Evolutionary conservation across 2,113 vertebrate species (phyloP).

Genomic region (Tenebrosternarchus preto): DNA sequence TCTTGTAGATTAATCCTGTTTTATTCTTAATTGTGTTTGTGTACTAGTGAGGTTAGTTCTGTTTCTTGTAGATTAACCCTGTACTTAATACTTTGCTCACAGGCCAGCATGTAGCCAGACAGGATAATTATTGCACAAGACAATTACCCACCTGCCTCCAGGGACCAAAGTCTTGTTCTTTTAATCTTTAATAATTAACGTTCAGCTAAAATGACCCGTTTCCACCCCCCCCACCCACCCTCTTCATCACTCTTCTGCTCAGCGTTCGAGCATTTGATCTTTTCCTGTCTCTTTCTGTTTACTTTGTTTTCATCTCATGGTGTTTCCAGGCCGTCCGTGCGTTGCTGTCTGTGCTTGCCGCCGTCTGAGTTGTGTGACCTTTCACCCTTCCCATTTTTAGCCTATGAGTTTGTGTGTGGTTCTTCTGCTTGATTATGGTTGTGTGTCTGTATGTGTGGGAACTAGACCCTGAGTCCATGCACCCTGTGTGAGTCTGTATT

Average conservation of each 20-base stretch:
- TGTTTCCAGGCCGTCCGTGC: neutral
- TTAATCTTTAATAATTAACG: slow-evolving; percentile 78
- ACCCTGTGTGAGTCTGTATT: no score
- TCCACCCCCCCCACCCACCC: neutral
- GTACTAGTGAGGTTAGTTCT: neutral
- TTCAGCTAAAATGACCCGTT: slow-evolving; percentile 54
- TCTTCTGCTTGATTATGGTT: slow-evolving; percentile 15
- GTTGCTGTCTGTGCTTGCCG: neutral
- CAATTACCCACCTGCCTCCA: slow-evolving; percentile 68
- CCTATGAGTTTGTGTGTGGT: no score
- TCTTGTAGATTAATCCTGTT: slow-evolving; percentile 5
- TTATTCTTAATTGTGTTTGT: slow-evolving; percentile 7
- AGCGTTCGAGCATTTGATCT: neutral
- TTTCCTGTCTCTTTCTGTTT: neutral
- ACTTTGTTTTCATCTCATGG: no score
- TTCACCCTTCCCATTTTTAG: slow-evolving; percentile 14
- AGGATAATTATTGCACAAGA: slow-evolving; percentile 69
- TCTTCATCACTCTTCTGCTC: neutral
- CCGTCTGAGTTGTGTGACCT: no score
- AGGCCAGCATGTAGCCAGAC: slow-evolving; percentile 47
- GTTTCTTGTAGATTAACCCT: slow-evolving; percentile 40
- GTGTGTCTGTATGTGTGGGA: slow-evolving; percentile 21
- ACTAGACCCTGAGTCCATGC: no score
- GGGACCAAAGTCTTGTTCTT: slow-evolving; percentile 74
- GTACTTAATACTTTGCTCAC: slow-evolving; percentile 28